Base-by-base conservation (phyloP, 2,797 vertebrate genomes). In the Hemitrygon akajei region DNA sequence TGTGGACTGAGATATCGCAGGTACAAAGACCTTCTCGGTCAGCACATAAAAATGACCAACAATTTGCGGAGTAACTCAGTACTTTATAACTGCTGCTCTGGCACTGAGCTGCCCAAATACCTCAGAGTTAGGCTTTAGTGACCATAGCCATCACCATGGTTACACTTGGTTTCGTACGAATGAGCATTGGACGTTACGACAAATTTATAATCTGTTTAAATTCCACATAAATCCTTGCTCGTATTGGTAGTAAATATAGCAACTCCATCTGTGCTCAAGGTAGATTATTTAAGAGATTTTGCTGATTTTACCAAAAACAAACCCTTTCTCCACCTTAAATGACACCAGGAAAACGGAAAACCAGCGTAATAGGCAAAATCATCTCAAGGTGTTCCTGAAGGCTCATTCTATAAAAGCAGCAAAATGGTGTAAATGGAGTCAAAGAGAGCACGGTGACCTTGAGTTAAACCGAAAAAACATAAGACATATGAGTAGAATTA, bases 191-290 rank as follows among this genome's bases (percentile, higher is more conserved):
- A 95, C 94, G 94, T 96, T 96, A 96, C 95, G 95, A 95, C 94
- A 96, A 95, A 94, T 93, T 95, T 94, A 94, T 96, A 97, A 97
- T 97, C 96, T 95, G 93, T 93, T 95, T 95, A 96, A 96, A 97
- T 96, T 95, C 95, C 94, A 94, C 94, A 73, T 91, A 94, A 94
- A 56, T 93, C 71, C 91, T 76, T 73, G n/a, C 10, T 11, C n/a
- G 40, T 92, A 30, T 93, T 71, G 30, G 22, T n/a, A 75, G 71
- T 30, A 76, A 93, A 73, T 93, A 93, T 56, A 93, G 87, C 76
- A 20, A 89, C 79, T 91, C 30, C 76, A 94, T 94, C 47, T 66
- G 94, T 84, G 82, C 79, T 93, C 94, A 93, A 76, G 56, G 47
- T 58, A 58, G 12, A 76, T 75, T 27, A 22, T 30, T 47, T 56